A percentile compares a stretch with the other conserved stretches of the same genome.
Conservation (phyloP, 1,140 invertebrate species). For the Zaprionus kolodkinae region DNA sequence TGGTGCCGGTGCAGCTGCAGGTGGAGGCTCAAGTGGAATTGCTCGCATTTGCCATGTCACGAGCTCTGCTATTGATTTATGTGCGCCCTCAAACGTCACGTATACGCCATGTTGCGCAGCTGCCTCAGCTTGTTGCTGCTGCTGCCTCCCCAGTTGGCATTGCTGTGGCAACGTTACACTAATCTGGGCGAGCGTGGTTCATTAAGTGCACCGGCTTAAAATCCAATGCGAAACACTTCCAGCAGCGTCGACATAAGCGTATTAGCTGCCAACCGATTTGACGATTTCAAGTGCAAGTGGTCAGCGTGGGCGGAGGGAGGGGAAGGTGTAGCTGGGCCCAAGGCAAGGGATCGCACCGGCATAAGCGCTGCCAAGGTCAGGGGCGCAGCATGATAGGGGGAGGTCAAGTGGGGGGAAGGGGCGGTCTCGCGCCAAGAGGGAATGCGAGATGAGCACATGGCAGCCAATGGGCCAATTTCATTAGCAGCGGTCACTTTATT, state of each 20-base stretch:
- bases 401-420: background rate
- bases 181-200: constrained; percentile 38
- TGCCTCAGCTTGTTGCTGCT: constrained; percentile 28
- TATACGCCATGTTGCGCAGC: constrained; percentile 44
- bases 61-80: constrained; percentile 69
- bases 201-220: constrained; percentile 74
- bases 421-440: background rate
- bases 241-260: constrained; percentile 63
- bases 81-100: constrained; percentile 54
- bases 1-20: background rate
- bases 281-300: constrained; percentile 32
- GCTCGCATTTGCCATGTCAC: constrained; percentile 40
- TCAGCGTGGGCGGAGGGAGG: background rate
- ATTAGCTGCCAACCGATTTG: constrained; percentile 54
- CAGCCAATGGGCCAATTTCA: constrained; percentile 36
- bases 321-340: no score
- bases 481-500: constrained; percentile 27
- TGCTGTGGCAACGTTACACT: constrained; percentile 26
- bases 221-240: constrained; percentile 77
- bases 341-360: background rate
- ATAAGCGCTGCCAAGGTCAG: constrained; percentile 37
- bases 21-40: constrained; percentile 36
- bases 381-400: background rate
- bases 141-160: constrained; percentile 33
- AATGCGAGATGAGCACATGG: constrained; percentile 8